Base-by-base conservation (phyloP, 2,113 vertebrate genomes). In the Zosterops pallidus region DNA sequence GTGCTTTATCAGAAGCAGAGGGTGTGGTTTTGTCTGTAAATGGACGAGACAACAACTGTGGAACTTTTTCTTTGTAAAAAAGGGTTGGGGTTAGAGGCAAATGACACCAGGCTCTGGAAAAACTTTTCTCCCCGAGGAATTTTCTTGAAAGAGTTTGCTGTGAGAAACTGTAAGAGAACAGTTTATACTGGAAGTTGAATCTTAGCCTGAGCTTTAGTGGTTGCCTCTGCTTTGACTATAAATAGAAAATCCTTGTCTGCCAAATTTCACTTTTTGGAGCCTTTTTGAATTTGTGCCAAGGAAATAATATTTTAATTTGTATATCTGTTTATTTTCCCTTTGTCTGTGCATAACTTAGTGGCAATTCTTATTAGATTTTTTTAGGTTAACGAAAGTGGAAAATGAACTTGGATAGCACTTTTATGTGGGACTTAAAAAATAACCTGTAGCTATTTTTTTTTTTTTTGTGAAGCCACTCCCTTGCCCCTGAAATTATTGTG, bases 291-390 rank as follows among this genome's bases (percentile, higher is more conserved):
- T 59, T 9, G 9, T 72, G 78, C 93, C 94, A 97, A 75, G 41
- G 63, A 87, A 95, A 93, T 93, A 93, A 83, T 94, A 78, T 89
- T 84, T 93, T 95, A 94, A 94, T 95, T 95, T 96, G 69, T 92
- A 22, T 95, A 94, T 96, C 88, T 97, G 57, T 88, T 95, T 94
- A 72, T 94, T 96, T 97, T 94, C 60, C 44, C 72, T 81, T 69
- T 60, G 50, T 67, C 91, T 79, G 50, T 74, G 68, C 83, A 29
- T 92, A 77, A 89, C 86, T 96, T 90, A 94, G 76, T 78, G 68
- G 65, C 80, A 89, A 65, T 41, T 81, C 64, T 68, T 67, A 89
- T 0, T 76, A 75, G 41, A 60, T 79, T 91, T 86, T 67, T 92
- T 81, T 67, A 83, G 60, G 82, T 84, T 82, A 92, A 44, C 22